Base-by-base conservation (phyloP, 2,797 vertebrate genomes). In the Notoglanidium macrostoma region DNA sequence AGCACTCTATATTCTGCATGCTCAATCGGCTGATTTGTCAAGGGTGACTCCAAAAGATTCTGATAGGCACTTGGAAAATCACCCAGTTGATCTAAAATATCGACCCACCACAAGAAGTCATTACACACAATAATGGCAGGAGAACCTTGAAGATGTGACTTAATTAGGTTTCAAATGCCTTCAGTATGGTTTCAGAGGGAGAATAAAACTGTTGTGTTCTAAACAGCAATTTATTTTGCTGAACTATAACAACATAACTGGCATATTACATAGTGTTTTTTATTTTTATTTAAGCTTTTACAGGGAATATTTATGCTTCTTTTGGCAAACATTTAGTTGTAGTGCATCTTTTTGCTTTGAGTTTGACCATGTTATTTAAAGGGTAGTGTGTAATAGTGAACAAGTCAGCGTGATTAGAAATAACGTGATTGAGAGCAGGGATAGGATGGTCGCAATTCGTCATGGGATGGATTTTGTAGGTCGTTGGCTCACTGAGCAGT, bases 61-160 rank as follows among this genome's bases (percentile, higher is more conserved):
- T 94, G 94, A 96, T 95, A 93, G 95, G 94, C 95, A 95, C 93
- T 94, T 90, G 70, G 91, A 94, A 95, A 96, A 96, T 96, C 95
- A 95, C 93, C 94, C 94, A 94, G 95, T 95, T 96, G 95, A 96
- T 96, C 95, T 96, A 95, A 96, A 96, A 95, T 96, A 96, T 96
- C 94, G 95, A 96, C 94, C 93, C 88, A 91, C 93, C 89, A 92
- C 94, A 93, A 93, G 95, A 96, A 95, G 94, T 96, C 95, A 96
- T 96, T 96, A 96, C 94, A 93, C 92, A 93, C 94, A 94, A 96
- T 96, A 96, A 96, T 96, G 94, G 94, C 91, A 93, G 94, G 92
- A 92, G 91, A 94, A 95, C 95, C 95, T 96, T 95, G 94, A 94
- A 94, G 94, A 94, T 95, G 95, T 94, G 94, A 95, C 95, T 95